Base-by-base conservation (phyloP, 2,797 vertebrate species). In the Pelodytes ibericus region DNA sequence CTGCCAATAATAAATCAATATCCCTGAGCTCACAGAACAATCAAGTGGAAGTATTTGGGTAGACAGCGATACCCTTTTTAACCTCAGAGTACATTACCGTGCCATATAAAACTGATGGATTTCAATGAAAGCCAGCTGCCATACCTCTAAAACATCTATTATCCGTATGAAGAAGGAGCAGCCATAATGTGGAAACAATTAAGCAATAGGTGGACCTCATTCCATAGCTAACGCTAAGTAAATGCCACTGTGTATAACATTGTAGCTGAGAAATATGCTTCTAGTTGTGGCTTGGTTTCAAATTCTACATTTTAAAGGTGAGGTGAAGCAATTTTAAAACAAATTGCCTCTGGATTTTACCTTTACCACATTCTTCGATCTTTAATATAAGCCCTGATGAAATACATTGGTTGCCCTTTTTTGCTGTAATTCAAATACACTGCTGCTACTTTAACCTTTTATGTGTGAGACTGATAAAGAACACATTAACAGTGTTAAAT, bases 1-100 rank as follows among this genome's bases (percentile, higher is more conserved):
- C 57, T 73, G 76, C 70, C 76, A 79, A 79, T 79, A 79, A 73
- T 79, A 79, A 79, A 79, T 79, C 76, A 79, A 73, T 79, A 79
- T 60, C 56, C 64, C 27, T 51, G 18, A 59, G 76, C 71, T 73
- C 73, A 73, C 26, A 56, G 58, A 53, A 73, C 76, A 79, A 73
- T 79, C 57, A 73, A 62, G 60, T 72, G 47, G 71, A 79, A 79
- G 71, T 79, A 68, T 79, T 73, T 73, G 66, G 57, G 57, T 51
- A 47, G 33, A 20, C 76, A 73, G 47, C 36, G 76, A 79, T 73
- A 79, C 63, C 70, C 71, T 69, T 73, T 73, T 60, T 79, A 79
- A 79, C 76, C 76, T 41, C 76, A 31, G 57, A 73, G 76, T 68
- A 79, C 63, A 79, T 79, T 68, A 79, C 30, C 57, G 47, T 73